Base-by-base conservation (phyloP, 2,113 vertebrate species). In the Gymnorhina tibicen region DNA sequence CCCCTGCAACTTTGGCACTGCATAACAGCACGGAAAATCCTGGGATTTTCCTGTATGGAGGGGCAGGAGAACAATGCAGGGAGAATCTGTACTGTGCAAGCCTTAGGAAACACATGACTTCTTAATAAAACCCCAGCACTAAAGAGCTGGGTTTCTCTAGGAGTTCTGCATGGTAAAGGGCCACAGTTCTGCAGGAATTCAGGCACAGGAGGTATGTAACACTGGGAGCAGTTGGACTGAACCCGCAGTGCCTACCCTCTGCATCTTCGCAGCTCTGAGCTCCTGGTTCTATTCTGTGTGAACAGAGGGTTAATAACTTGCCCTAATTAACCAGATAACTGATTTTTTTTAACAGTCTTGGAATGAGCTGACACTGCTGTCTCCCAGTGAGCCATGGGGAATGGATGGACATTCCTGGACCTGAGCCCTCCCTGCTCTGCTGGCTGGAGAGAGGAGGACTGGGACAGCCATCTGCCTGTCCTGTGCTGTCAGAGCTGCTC, bases 231-330 rank as follows among this genome's bases (percentile, higher is more conserved):
- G 59, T 2, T 0, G 3, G 49, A 19, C 21, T 19, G 23, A 37
- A 37, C 19, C 26, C 0, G 1, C 20, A 46, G 24, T 37, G 12
- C n/a, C 30, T 27, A 2, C 18, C 15, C 37, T 33, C n/a, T 13
- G 39, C 32, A 6, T 26, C 81, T 85, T 24, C 8, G 23, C 33
- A 24, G 37, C 52, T 76, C 53, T 46, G 39, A 66, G 47, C 47
- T 86, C 30, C 53, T 3, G 2, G 6, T 50, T 75, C 87, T 64
- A 15, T 30, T 55, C 0, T 0, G 5, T n/a, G 19, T 9, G 53
- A 75, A 39, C 5, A 6, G 75, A 82, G 35, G 27, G 63, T 82
- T 83, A 68, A 68, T 28, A 82, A 60, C 19, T 42, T 85, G 78
- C 30, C 66, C 64, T 72, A 55, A 78, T 80, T 62, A 77, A 81